Evolutionary conservation across 2,797 vertebrate species (phyloP), one percentile per base, ranked within the genome.

Genomic region (Cirrhinus molitorella): DNA sequence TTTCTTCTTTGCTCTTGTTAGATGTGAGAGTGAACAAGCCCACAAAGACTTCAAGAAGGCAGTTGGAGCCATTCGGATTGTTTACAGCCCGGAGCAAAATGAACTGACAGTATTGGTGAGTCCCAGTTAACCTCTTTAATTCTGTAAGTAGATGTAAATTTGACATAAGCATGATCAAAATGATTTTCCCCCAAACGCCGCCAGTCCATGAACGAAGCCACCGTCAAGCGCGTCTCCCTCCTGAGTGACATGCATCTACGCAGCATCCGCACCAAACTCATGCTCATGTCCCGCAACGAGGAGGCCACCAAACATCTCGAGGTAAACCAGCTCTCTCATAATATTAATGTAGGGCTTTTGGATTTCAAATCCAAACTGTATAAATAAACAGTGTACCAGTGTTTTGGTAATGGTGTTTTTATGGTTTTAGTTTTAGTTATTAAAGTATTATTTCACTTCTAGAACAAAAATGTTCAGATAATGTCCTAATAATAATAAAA

Each of bases 11-110:
- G 55, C 37, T n/a, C 13, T 0, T 70, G 49, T 45, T 88, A 99
- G 98, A 87, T 99, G 98, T 93, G 96, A 97, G 92, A 95, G 88
- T 90, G 98, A 99, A 88, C 96, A 95, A 8, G 97, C 96, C 47
- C 98, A 99, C 92, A 99, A 98, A 92, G 98, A 99, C 85, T 99
- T 99, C 92, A 99, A 99, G 92, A 99, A 99, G 95, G 97, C 98
- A 4, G 97, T 99, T 84, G 97, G 96, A 93, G 98, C 98, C 10
- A 97, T 96, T 91, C 87, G 95, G 87, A 96, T 99, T 86, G 94
- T 97, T 89, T 99, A 96, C 93, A 95, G 95, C 87, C 93, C 97
- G 66, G 97, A 99, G 92, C 95, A 94, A 87, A 94, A 94, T 91
- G 94, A 98, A 25, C 94, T 99, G 86, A 90, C 98, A 91, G 96